A percentile compares a stretch with the other conserved stretches of the same genome.
Conservation (phyloP, 2,113 vertebrate genomes). For the Scolopax mira region DNA sequence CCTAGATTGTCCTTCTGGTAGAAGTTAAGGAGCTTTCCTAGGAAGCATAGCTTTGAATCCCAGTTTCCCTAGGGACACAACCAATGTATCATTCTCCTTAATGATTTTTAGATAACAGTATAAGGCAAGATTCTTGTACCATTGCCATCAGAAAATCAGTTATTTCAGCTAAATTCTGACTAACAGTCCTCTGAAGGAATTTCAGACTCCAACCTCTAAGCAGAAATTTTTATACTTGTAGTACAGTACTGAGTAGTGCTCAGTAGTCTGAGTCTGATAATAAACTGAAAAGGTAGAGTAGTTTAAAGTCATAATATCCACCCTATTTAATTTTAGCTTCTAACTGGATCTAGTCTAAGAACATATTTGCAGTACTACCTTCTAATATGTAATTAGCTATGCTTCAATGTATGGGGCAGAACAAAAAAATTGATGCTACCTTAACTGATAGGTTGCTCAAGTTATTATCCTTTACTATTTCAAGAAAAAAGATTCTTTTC, state of each 20-base stretch:
- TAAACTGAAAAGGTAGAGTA: not conserved
- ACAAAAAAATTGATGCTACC: not conserved
- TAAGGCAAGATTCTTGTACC: not conserved
- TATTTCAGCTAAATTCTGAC: not conserved
- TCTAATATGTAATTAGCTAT: not conserved
- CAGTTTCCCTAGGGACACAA: not conserved
- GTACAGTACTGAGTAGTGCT: not conserved
- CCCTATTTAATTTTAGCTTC: not conserved
- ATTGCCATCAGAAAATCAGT: not conserved
- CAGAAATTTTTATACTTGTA: not conserved
- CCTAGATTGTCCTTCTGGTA: not conserved
- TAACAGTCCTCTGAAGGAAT: not conserved
- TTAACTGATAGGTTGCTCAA: not conserved
- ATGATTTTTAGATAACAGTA: not conserved
- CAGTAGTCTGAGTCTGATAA: not conserved
- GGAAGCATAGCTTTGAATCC: not conserved
- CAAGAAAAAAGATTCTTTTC: not conserved
- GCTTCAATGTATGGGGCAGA: not conserved
- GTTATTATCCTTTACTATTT: not conserved
- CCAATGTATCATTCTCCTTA: not conserved
- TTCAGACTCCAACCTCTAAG: not conserved
- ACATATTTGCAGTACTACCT: not conserved
- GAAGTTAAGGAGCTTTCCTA: not conserved
- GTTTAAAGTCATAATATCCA: not conserved
- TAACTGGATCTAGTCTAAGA: not conserved